Evolutionary conservation across 2,797 vertebrate genomes (phyloP).

Genomic region (Coilia nasus): DNA sequence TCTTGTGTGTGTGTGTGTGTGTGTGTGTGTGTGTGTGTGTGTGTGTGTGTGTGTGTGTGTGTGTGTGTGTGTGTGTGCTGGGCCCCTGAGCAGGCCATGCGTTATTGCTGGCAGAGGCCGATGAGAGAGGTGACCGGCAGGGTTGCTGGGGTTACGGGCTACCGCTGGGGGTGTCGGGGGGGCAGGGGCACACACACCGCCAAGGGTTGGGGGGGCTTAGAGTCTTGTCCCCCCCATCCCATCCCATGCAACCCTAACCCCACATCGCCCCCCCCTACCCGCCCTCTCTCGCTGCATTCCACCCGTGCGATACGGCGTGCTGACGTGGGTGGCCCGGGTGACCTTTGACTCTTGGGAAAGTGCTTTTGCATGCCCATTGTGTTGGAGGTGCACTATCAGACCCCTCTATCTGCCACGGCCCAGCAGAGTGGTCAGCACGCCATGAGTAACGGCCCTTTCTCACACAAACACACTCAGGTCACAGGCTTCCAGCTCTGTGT

Average conservation of each 20-base stretch:
- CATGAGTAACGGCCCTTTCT: too few species aligned
- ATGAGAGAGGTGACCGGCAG: constrained; percentile 16
- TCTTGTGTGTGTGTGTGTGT: constrained; percentile 70
- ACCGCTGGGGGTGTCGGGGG: constrained; percentile 66
- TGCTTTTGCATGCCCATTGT: constrained; percentile 66
- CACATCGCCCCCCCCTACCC: constrained; percentile 55
- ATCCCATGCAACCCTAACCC: constrained; percentile 58
- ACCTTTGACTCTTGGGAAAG: constrained; percentile 67
- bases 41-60: too few species aligned
- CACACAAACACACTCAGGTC: too few species aligned
- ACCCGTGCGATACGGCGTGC: constrained; percentile 56
- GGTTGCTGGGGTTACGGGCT: constrained; percentile 63
- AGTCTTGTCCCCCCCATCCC: constrained; percentile 48
- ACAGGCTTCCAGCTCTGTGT: too few species aligned
- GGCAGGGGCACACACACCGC: constrained; percentile 61
- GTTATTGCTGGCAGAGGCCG: constrained; percentile 49
- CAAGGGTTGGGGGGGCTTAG: constrained; percentile 37
- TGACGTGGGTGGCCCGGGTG: constrained; percentile 74
- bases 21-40: constrained; percentile 51
- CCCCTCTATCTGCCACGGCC: not conserved
- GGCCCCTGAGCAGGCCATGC: not conserved
- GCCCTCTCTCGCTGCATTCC: constrained; percentile 65
- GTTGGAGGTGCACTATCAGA: constrained; percentile 58
- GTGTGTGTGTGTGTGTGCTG: constrained; percentile 58
- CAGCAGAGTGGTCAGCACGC: too few species aligned